Conservation (phyloP, 2,888 invertebrate species). For the Pherbina coryleti region DNA sequence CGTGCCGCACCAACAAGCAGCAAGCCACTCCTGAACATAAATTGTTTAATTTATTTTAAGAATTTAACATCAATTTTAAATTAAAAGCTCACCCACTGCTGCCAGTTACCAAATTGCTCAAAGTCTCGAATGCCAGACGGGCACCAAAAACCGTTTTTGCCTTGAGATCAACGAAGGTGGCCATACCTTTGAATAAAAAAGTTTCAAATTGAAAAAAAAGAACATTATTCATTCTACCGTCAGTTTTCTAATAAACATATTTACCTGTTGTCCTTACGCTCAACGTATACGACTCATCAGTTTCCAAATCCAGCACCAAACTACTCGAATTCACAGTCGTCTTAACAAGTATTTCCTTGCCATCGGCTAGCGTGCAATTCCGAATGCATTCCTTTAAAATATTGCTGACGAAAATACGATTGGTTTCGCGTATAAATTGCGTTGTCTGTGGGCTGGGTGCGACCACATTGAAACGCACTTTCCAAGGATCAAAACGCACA, state of each 20-base stretch:
- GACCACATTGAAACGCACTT: constrained; percentile 71
- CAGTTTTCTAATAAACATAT: constrained; percentile 1
- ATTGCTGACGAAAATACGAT: constrained; percentile 73
- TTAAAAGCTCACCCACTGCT: constrained; percentile 51
- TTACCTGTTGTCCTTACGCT: constrained; percentile 74
- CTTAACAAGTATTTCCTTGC: constrained; percentile 73
- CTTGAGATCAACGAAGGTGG: constrained; percentile 72
- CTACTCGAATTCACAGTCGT: constrained; percentile 72
- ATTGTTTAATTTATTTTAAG: background rate
- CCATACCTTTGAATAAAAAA: constrained; percentile 65
- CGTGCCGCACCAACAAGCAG: constrained; percentile 75
- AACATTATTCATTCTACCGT: background rate
- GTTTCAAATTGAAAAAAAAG: background rate
- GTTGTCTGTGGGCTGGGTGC: constrained; percentile 70
- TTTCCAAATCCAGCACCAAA: constrained; percentile 75
- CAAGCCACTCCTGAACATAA: constrained; percentile 70
- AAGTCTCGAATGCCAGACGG: constrained; percentile 82
- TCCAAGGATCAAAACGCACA: constrained; percentile 73
- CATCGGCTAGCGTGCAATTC: constrained; percentile 70
- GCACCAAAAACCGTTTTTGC: constrained; percentile 79
- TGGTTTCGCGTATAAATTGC: constrained; percentile 72
- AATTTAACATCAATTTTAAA: constrained; percentile 52
- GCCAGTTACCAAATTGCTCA: constrained; percentile 76
- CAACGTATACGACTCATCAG: constrained; percentile 78
- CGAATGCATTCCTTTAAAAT: constrained; percentile 74